Evolutionary conservation across 2,888 invertebrate species (phyloP).

Genomic region (Tipula unca): DNA sequence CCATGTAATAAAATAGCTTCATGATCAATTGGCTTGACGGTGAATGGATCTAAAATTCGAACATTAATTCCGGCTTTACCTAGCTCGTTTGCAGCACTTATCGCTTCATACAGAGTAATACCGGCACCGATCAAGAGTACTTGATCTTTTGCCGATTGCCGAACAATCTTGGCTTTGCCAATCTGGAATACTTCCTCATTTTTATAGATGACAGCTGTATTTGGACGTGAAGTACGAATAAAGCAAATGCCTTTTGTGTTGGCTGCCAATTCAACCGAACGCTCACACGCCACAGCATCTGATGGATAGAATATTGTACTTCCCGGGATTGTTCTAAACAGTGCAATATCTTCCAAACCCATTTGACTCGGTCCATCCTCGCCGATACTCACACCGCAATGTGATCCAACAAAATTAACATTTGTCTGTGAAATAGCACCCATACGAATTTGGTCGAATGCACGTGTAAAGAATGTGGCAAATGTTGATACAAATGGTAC

Average conservation of each 20-base stretch:
- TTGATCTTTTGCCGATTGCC: slow-evolving; percentile 64
- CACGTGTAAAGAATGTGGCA: slow-evolving; percentile 94
- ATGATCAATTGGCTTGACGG: slow-evolving; percentile 89
- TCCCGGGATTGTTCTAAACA: slow-evolving; percentile 88
- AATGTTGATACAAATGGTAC: slow-evolving; percentile 95
- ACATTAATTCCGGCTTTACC: slow-evolving; percentile 60
- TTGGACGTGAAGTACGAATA: slow-evolving; percentile 90
- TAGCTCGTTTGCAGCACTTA: slow-evolving; percentile 72
- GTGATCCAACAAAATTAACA: slow-evolving; percentile 93
- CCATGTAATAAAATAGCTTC: slow-evolving; percentile 68
- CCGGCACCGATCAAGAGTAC: slow-evolving; percentile 88
- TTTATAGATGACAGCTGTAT: slow-evolving; percentile 75
- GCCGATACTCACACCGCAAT: slow-evolving; percentile 96
- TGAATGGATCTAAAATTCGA: slow-evolving; percentile 90
- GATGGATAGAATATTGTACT: slow-evolving; percentile 70
- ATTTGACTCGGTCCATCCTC: slow-evolving; percentile 99
- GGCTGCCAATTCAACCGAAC: slow-evolving; percentile 92
- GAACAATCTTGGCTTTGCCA: slow-evolving; percentile 73
- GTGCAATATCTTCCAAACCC: slow-evolving; percentile 96
- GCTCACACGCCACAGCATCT: slow-evolving; percentile 91
- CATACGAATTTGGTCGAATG: slow-evolving; percentile 99
- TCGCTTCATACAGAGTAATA: slow-evolving; percentile 84
- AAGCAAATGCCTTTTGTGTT: slow-evolving; percentile 93
- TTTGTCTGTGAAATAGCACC: slow-evolving; percentile 98
- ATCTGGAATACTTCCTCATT: slow-evolving; percentile 73